A percentile compares a stretch with the other conserved stretches of the same genome.
phyloP scores from a whole-genome alignment of 1,140 invertebrate species.

The Drosophila suzukii region DNA sequence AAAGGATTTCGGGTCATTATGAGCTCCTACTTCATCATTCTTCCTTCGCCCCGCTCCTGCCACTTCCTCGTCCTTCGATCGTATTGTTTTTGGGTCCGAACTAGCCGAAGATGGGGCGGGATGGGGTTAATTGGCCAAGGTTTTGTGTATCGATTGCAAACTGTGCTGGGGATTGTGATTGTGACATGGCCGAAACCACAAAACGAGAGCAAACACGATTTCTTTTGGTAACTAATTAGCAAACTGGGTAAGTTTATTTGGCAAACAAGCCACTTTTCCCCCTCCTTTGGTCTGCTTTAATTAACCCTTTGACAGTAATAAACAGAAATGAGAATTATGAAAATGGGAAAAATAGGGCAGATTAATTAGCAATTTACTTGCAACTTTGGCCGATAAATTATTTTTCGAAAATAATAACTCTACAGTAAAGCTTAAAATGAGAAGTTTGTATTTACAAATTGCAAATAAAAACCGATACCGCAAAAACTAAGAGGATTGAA shows the following conservation, averaged over 20 bases:
- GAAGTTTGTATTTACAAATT: too few species aligned
- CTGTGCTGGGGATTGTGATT: slow-evolving; percentile 24
- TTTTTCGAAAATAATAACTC: not conserved
- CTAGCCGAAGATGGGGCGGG: slow-evolving; percentile 9
- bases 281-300: slow-evolving; percentile 21
- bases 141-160: slow-evolving; percentile 46
- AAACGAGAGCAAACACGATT: slow-evolving; percentile 68
- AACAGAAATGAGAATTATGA: slow-evolving; percentile 51
- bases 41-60: slow-evolving; percentile 33
- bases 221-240: slow-evolving; percentile 76
- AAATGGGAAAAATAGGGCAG: slow-evolving; percentile 22
- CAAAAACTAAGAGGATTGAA: too few species aligned
- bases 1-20: slow-evolving; percentile 80
- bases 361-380: slow-evolving; percentile 15
- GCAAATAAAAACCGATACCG: too few species aligned
- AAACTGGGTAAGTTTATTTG: slow-evolving; percentile 53
- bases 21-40: slow-evolving; percentile 56
- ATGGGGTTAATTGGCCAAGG: slow-evolving; percentile 55
- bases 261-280: not conserved
- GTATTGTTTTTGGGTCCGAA: slow-evolving; percentile 36
- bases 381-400: slow-evolving; percentile 7
- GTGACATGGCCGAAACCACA: slow-evolving; percentile 54
- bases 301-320: slow-evolving; percentile 57
- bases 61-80: slow-evolving; percentile 17
- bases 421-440: not conserved